phyloP scores from a whole-genome alignment of 2,888 invertebrate species.

The Zootermopsis nevadensis region DNA sequence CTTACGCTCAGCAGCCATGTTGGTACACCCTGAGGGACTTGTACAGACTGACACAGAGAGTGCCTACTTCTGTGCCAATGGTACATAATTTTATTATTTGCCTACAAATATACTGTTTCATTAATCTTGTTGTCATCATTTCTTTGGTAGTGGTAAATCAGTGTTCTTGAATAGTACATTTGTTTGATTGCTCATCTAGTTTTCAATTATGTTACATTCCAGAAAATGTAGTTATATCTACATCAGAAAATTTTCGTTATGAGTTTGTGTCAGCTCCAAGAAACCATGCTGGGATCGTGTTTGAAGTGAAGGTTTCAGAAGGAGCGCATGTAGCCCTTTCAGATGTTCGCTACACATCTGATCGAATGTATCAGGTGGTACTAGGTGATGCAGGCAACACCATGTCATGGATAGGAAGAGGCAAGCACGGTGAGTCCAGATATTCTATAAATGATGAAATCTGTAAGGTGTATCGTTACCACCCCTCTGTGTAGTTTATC shows the following conservation, averaged over 20 bases:
- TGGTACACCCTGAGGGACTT: conserved; percentile 72
- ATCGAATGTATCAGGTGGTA: conserved; percentile 73
- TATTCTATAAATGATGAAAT: neutral
- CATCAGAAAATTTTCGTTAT: conserved; percentile 72
- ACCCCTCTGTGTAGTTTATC: no score
- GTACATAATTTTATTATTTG: conserved; percentile 59
- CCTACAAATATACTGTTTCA: no score
- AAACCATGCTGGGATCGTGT: conserved; percentile 71
- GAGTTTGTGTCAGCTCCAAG: conserved; percentile 75
- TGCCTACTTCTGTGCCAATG: conserved; percentile 77
- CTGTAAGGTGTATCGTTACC: no score
- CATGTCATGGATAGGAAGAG: conserved; percentile 72
- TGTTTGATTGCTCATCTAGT: no score
- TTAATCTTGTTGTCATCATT: no score
- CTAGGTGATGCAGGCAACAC: conserved; percentile 71
- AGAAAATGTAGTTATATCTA: conserved; percentile 75
- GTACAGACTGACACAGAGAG: conserved; percentile 75
- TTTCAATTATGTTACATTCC: conserved; percentile 49
- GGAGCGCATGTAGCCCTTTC: conserved; percentile 72
- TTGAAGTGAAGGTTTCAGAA: conserved; percentile 69
- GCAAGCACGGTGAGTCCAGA: conserved; percentile 71
- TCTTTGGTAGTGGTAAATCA: no score
- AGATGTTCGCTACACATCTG: conserved; percentile 67
- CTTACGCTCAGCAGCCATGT: conserved; percentile 70
- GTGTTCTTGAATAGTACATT: no score